phyloP scores from a whole-genome alignment of 2,888 invertebrate species.

The Dusona sp. region DNA sequence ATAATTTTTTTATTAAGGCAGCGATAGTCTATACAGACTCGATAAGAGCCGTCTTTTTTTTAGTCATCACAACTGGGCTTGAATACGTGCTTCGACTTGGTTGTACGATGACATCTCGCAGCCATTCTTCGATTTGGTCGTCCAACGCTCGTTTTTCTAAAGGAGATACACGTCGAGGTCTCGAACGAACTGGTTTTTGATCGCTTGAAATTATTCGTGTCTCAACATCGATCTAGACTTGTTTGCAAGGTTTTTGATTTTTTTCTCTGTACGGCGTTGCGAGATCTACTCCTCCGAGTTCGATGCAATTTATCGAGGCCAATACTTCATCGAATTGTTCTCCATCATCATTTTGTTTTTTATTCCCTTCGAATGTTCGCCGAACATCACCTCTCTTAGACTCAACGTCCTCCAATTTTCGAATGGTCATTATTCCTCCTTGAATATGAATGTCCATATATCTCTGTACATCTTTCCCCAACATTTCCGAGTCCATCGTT shows the following conservation, averaged over 20 bases:
- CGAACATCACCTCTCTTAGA: neutral
- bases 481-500: slow-evolving; percentile 32
- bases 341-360: neutral
- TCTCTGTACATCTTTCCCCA: slow-evolving; percentile 47
- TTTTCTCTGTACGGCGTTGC: neutral
- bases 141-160: slow-evolving; percentile 68
- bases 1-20: slow-evolving; percentile 68
- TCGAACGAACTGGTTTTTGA: slow-evolving; percentile 62
- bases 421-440: slow-evolving; percentile 34
- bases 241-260: slow-evolving; percentile 48
- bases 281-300: neutral
- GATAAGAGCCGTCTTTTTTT: slow-evolving; percentile 69
- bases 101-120: slow-evolving; percentile 65
- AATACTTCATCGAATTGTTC: neutral
- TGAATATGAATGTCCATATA: slow-evolving; percentile 35
- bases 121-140: slow-evolving; percentile 71
- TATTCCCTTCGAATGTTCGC: neutral
- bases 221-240: slow-evolving; percentile 52
- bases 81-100: slow-evolving; percentile 66
- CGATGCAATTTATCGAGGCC: slow-evolving; percentile 20
- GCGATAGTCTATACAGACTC: slow-evolving; percentile 73
- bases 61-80: slow-evolving; percentile 68
- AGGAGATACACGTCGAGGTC: slow-evolving; percentile 44
- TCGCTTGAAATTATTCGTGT: slow-evolving; percentile 65
- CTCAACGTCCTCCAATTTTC: neutral